Base-by-base conservation (phyloP, 2,888 invertebrate genomes). In the Limnephilus marmoratus region DNA sequence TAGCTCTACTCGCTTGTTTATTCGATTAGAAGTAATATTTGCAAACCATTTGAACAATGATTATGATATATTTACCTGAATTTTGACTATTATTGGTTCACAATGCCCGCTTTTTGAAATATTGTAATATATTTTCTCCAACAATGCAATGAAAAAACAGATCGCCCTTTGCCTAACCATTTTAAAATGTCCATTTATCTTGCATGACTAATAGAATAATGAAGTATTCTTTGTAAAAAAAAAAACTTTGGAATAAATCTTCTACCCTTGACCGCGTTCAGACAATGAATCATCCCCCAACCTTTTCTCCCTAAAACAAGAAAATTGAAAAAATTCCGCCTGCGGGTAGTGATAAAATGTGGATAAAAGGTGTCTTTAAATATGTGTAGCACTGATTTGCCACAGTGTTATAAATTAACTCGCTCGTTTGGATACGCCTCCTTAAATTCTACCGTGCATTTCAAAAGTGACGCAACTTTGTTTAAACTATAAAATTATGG, bases 301-400 rank as follows among this genome's bases (percentile, higher is more conserved):
- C 86, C 37, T 86, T 86, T 86, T n/a, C 29, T 86, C 45, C 86
- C 45, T 45, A n/a, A 86, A 45, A 37, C 86, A 45, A 86, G 88
- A 88, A 86, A 86, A 88, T 88, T 68, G 88, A 88, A 88, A 88
- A 68, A 68, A 91, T 85, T 37, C 34, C n/a, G 85, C 90, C 85
- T 81, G 31, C 18, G 83, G 53, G 41, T 83, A 37, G 41, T 53
- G 37, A 37, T 90, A 49, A 68, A 68, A 68, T 68, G 68, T 68
- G 24, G 68, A n/a, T 68, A 68, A 83, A 85, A 90, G 90, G 90
- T 85, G 90, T 90, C 68, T 83, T 53, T 49, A 90, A 37, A 53
- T 53, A 53, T 85, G 83, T 90, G 34, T 85, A 45, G 83, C 90
- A 90, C 81, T 68, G 82, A 90, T 90, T 90, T 83, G 53, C 29